phyloP scores from a whole-genome alignment of 1,140 invertebrate genomes.

The Microplitis mediator region DNA sequence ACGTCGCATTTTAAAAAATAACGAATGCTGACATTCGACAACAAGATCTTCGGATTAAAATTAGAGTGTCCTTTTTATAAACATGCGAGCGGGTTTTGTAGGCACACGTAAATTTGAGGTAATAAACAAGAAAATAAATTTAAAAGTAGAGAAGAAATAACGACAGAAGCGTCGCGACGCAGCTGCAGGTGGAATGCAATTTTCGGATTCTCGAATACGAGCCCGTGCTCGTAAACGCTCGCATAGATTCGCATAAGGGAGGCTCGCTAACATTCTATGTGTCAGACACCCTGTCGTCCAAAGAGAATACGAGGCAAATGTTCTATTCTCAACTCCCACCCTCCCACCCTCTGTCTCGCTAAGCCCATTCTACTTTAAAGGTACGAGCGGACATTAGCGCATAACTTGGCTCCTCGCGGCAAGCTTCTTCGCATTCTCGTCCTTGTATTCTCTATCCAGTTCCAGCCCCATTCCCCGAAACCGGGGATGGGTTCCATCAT shows the following conservation, averaged over 20 bases:
- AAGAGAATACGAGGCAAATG: slow-evolving; percentile 5
- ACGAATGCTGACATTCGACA: no score
- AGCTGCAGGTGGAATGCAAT: slow-evolving; percentile 47
- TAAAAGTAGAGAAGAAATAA: neutral
- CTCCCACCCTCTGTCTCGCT: neutral
- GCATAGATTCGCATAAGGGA: slow-evolving; percentile 52
- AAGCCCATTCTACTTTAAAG: slow-evolving; percentile 2
- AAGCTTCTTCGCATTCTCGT: slow-evolving; percentile 21
- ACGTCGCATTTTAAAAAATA: no score
- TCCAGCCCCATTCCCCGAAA: no score
- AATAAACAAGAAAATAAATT: slow-evolving; percentile 23
- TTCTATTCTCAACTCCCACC: slow-evolving; percentile 10
- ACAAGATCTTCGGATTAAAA: no score
- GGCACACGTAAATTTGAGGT: neutral
- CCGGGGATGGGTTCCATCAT: neutral
- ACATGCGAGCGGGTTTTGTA: no score
- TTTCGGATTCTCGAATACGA: slow-evolving; percentile 51
- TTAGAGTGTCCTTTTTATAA: no score
- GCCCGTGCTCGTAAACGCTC: slow-evolving; percentile 36
- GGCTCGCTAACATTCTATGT: slow-evolving; percentile 42
- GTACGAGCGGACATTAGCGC: slow-evolving; percentile 28
- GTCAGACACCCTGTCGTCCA: slow-evolving; percentile 41
- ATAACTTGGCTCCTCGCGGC: slow-evolving; percentile 20
- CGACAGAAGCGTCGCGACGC: slow-evolving; percentile 20
- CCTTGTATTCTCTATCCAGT: neutral